phyloP scores from a whole-genome alignment of 2,113 vertebrate species.

The Oryzias javanicus region DNA sequence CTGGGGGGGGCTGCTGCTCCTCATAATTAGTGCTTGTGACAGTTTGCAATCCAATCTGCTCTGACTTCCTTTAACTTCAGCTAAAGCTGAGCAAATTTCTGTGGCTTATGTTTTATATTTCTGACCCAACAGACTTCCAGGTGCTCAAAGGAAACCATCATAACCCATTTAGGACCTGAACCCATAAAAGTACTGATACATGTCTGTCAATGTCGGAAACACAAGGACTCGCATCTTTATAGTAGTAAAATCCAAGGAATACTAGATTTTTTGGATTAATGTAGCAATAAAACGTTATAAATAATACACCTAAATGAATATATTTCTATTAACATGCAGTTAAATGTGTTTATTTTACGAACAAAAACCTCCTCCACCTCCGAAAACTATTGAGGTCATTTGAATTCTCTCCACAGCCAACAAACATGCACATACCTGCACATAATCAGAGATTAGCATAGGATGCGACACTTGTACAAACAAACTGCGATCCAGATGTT shows the following conservation, averaged over 20 bases:
- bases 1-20: slow-evolving; percentile 19
- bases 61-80: slow-evolving; percentile 49
- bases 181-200: too few species aligned
- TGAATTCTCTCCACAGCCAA: too few species aligned
- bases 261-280: too few species aligned
- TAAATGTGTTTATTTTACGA: too few species aligned
- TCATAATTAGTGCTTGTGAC: slow-evolving; percentile 31
- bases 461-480: slow-evolving; percentile 42
- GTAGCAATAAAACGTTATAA: too few species aligned
- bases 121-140: slow-evolving; percentile 39
- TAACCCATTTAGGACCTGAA: slow-evolving; percentile 25
- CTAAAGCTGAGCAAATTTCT: slow-evolving; percentile 38
- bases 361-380: too few species aligned
- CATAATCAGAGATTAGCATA: slow-evolving; percentile 18
- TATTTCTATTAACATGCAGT: too few species aligned
- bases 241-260: too few species aligned
- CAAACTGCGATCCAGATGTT: slow-evolving; percentile 49
- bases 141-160: slow-evolving; percentile 26
- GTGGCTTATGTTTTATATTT: slow-evolving; percentile 53
- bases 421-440: slow-evolving; percentile 7
- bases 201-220: too few species aligned
- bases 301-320: too few species aligned
- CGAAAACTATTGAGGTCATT: too few species aligned
- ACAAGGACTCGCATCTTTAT: too few species aligned
- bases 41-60: slow-evolving; percentile 35